Evolutionary conservation across 2,888 invertebrate species (phyloP).

Genomic region (Euphydryas editha): DNA sequence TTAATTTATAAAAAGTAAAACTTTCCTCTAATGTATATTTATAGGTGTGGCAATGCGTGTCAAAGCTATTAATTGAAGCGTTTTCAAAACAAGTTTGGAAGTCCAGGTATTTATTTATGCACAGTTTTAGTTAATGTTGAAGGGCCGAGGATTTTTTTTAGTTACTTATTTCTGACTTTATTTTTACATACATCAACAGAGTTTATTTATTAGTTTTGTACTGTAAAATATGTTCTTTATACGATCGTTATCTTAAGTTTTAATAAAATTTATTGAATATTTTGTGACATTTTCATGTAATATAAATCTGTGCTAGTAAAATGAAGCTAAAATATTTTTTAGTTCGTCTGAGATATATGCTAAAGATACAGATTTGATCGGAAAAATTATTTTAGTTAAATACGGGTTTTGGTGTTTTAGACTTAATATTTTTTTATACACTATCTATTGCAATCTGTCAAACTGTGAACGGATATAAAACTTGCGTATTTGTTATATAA

Average conservation of each 20-base stretch:
- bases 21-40: constrained; percentile 8
- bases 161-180: background rate
- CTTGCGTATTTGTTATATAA: too few species aligned
- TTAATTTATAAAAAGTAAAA: constrained; percentile 6
- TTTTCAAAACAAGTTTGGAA: constrained; percentile 7
- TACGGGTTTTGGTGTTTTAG: too few species aligned
- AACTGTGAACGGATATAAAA: too few species aligned
- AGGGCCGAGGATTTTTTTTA: constrained; percentile 4
- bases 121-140: constrained; percentile 4
- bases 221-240: background rate
- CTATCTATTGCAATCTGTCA: too few species aligned
- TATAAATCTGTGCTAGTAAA: background rate
- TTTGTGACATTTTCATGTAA: too few species aligned
- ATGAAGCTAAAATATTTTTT: too few species aligned
- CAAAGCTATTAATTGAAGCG: constrained; percentile 10
- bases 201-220: background rate
- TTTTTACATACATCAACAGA: background rate
- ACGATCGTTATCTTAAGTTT: too few species aligned
- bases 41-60: constrained; percentile 2
- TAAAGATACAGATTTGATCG: too few species aligned
- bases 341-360: too few species aligned
- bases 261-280: too few species aligned
- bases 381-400: too few species aligned
- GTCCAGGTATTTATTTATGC: constrained; percentile 2
- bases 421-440: too few species aligned